Base-by-base conservation (phyloP, 1,140 invertebrate genomes). In the Platyscapa corneri region DNA sequence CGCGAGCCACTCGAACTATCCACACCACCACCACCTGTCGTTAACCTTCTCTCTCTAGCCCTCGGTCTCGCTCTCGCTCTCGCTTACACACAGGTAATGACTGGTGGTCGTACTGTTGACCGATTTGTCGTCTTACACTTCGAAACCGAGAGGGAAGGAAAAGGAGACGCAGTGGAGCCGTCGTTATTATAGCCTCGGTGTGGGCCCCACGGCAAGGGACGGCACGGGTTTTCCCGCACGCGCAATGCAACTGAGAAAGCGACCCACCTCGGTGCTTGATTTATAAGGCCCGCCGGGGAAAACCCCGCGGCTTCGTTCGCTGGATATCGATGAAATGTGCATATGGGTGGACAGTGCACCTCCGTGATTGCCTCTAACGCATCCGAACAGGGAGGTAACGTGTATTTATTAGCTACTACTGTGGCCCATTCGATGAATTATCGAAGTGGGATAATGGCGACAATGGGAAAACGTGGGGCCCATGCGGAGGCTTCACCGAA, bases 1-100 rank as follows among this genome's bases (percentile, higher is more conserved):
- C 91, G 91, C 90, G 91, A 90, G 90, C 88, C 88, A 90, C 90
- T 92, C 89, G 56, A 81, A 46, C 53, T 67, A 27, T 27, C 46
- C 76, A 49, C 46, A 34, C 56, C 81, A 56, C 67, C 81, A 56
- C 67, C 70, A 56, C 49, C 81, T 60, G 67, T 82, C 67, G 49
- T 60, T 39, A 0, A 37, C 56, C 78, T 7, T 65, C 34, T 30
- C 34, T 6, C 18, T 12, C 34, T 27, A 56, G 3, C 16, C 37
- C 8, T 80, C 42, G 8, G 16, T 12, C 32, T 46, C 56, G 65
- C 53, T 46, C 49, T 56, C 53, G 8, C 64, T 67, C 64, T 67
- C 64, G n/a, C 30, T 67, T 34, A 34, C 30, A 3, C 42, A 42
- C 82, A 83, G 82, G 82, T 83, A 83, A 67, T 42, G 82, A 83